Percentiles rank a stretch among this genome's conserved stretches.
Conservation (phyloP, 2,888 invertebrate genomes). For the Aporophyla nigra region DNA sequence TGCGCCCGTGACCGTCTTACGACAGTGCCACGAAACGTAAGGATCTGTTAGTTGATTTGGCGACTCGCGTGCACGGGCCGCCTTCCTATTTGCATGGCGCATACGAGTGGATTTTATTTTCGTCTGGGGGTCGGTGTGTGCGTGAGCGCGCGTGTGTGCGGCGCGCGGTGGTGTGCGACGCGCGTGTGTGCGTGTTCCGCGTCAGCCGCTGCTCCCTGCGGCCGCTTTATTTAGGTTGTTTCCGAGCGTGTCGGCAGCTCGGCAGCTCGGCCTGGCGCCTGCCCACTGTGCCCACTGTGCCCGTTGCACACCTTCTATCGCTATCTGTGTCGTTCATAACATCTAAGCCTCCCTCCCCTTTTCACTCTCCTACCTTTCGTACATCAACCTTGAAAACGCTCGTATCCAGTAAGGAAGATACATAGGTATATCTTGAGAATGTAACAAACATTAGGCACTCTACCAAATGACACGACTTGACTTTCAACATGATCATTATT, state of each 20-base stretch:
- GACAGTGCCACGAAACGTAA: slow-evolving; percentile 91
- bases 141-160: slow-evolving; percentile 79
- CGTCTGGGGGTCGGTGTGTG: slow-evolving; percentile 87
- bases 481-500: slow-evolving; percentile 41
- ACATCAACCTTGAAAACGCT: slow-evolving; percentile 47
- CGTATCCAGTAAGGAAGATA: slow-evolving; percentile 23
- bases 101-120: slow-evolving; percentile 91
- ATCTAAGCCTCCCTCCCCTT: slow-evolving; percentile 51
- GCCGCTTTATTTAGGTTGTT: slow-evolving; percentile 89
- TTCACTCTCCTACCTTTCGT: slow-evolving; percentile 40
- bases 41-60: slow-evolving; percentile 87
- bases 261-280: slow-evolving; percentile 69
- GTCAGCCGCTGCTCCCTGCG: slow-evolving; percentile 87
- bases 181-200: slow-evolving; percentile 78
- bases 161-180: slow-evolving; percentile 74
- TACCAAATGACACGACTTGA: slow-evolving; percentile 39
- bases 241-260: slow-evolving; percentile 80
- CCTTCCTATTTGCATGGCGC: slow-evolving; percentile 90
- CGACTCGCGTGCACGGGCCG: slow-evolving; percentile 83
- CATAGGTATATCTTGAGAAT: slow-evolving; percentile 5
- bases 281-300: slow-evolving; percentile 57
- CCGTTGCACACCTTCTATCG: slow-evolving; percentile 52
- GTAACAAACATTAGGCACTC: slow-evolving; percentile 22
- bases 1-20: slow-evolving; percentile 89
- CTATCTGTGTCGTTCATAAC: slow-evolving; percentile 67